Evolutionary conservation across 64 coral and sea anemone species (phyloP).

Genomic region (Stichodactyla helianthus): DNA sequence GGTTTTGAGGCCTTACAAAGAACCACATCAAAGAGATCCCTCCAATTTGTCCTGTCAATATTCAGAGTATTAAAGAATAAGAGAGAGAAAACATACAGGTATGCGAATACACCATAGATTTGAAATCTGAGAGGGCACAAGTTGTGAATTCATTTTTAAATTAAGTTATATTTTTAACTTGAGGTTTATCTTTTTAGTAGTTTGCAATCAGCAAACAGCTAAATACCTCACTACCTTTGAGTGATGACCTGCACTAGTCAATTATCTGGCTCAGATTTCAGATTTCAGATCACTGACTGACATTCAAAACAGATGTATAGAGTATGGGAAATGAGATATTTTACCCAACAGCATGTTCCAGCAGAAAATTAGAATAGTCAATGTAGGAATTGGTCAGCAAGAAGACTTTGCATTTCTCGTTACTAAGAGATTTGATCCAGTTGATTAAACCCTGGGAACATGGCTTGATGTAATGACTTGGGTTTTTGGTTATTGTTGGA

Average conservation of each 20-base stretch:
- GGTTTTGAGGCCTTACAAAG: constrained; percentile 75
- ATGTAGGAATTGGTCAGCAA: constrained; percentile 88
- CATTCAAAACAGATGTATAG: not conserved
- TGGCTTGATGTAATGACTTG: constrained; percentile 64
- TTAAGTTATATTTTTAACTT: too few species aligned
- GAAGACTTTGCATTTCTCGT: constrained; percentile 55
- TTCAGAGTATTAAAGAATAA: too few species aligned
- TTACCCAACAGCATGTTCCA: constrained; percentile 92
- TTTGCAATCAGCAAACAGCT: too few species aligned
- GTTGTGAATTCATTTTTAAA: too few species aligned
- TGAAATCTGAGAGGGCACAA: too few species aligned
- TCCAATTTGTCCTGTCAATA: constrained; percentile 55
- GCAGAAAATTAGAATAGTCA: constrained; percentile 76
- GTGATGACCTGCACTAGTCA: too few species aligned
- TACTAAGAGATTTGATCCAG: constrained; percentile 66
- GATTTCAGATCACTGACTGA: too few species aligned
- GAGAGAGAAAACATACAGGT: too few species aligned
- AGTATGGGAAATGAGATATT: not conserved
- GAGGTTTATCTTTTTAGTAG: too few species aligned
- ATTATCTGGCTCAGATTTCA: too few species aligned
- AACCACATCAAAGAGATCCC: constrained; percentile 68
- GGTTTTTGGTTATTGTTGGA: constrained; percentile 44
- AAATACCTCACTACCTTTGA: too few species aligned
- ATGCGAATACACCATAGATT: too few species aligned
- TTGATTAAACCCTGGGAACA: constrained; percentile 62